Percentiles rank a stretch among this genome's conserved stretches.
Evolutionary conservation across 1,140 invertebrate species (phyloP).

Genomic region (Drosophila micromelanica): DNA sequence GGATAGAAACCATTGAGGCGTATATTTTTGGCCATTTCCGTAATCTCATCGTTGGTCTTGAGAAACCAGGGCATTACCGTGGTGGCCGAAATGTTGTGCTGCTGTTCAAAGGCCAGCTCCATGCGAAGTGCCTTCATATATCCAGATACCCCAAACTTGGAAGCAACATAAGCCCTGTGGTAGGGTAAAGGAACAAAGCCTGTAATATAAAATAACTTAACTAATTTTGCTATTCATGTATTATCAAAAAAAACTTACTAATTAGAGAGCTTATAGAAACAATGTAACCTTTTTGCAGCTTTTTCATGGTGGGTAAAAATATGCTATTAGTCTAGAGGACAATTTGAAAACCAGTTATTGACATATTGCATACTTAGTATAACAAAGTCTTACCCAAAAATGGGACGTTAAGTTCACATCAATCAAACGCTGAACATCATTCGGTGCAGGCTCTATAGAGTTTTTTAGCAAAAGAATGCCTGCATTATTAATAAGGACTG

Average conservation of each 20-base stretch:
- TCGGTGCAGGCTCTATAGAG: slow-evolving; percentile 20
- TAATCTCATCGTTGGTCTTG: slow-evolving; percentile 44
- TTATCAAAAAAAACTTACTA: slow-evolving; percentile 84
- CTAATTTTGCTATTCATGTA: neutral
- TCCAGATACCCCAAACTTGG: slow-evolving; percentile 90
- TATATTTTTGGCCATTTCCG: neutral
- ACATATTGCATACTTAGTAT: neutral
- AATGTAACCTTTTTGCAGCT: slow-evolving; percentile 91
- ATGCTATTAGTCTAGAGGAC: slow-evolving; percentile 86
- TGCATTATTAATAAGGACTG: slow-evolving; percentile 73
- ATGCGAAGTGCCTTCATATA: slow-evolving; percentile 88
- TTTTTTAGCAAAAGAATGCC: slow-evolving; percentile 55
- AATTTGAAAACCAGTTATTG: neutral
- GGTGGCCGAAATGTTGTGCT: slow-evolving; percentile 45
- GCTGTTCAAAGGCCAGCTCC: slow-evolving; percentile 48
- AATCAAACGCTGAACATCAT: slow-evolving; percentile 59
- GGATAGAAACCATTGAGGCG: slow-evolving; percentile 39
- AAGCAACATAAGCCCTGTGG: slow-evolving; percentile 86
- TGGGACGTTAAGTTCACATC: slow-evolving; percentile 63
- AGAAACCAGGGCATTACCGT: slow-evolving; percentile 58
- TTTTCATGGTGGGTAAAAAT: slow-evolving; percentile 93
- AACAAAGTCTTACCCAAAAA: slow-evolving; percentile 56
- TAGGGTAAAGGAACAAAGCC: slow-evolving; percentile 46
- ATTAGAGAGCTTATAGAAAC: slow-evolving; percentile 93
- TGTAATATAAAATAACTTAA: slow-evolving; percentile 1